Conservation (phyloP, 2,797 vertebrate species). For the Atherinosoma microstoma region DNA sequence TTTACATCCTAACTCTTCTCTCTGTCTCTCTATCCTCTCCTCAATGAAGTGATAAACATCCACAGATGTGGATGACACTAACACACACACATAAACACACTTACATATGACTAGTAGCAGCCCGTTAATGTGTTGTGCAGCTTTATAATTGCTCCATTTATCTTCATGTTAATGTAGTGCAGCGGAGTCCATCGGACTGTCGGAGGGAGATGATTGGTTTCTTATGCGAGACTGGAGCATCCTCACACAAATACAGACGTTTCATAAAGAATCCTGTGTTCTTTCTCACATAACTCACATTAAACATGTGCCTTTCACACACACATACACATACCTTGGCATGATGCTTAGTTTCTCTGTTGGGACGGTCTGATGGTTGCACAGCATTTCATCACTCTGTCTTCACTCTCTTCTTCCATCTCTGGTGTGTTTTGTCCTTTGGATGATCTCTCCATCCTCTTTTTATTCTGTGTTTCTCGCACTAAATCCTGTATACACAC, state of each 20-base stretch:
- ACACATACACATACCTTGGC: constrained; percentile 39
- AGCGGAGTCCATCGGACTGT: constrained; percentile 52
- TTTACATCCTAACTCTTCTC: constrained; percentile 36
- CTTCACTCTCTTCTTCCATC: constrained; percentile 29
- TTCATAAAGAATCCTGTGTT: background rate
- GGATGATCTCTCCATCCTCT: constrained; percentile 50
- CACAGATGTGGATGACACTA: constrained; percentile 65
- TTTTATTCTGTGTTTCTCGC: background rate
- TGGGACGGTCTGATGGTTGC: constrained; percentile 46
- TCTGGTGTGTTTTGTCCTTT: constrained; percentile 39
- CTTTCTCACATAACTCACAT: background rate
- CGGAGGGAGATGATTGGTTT: constrained; percentile 54
- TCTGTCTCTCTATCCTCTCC: constrained; percentile 29
- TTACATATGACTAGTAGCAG: constrained; percentile 49
- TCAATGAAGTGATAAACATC: constrained; percentile 75
- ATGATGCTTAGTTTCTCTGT: constrained; percentile 9
- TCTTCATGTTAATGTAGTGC: constrained; percentile 67
- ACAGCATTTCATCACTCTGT: constrained; percentile 60
- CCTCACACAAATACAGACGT: constrained; percentile 18
- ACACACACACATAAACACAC: constrained; percentile 14
- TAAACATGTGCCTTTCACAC: background rate
- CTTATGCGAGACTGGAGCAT: constrained; percentile 59
- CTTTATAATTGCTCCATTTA: constrained; percentile 66
- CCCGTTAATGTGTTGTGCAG: constrained; percentile 59
- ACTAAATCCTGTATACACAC: background rate